A percentile compares a stretch with the other conserved stretches of the same genome.
Evolutionary conservation across 2,888 invertebrate species (phyloP).

Genomic region (Agrotis clavis): DNA sequence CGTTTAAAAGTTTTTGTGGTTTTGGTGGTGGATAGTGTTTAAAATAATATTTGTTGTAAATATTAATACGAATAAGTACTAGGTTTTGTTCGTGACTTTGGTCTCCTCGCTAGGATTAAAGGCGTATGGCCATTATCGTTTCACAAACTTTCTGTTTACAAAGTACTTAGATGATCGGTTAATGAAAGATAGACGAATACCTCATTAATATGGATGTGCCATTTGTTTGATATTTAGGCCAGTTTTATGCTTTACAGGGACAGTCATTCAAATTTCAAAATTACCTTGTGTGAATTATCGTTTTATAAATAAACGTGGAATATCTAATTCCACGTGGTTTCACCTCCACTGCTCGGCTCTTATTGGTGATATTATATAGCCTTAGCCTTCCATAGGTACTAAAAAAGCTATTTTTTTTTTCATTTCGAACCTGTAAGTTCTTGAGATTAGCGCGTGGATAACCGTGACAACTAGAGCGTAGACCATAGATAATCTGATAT

Average conservation of each 20-base stretch:
- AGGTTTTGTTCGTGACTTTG: conserved; percentile 22
- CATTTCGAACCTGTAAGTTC: no score
- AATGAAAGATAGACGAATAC: not conserved
- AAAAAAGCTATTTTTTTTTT: no score
- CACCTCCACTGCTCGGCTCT: no score
- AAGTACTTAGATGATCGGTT: conserved; percentile 7
- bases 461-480: conserved; percentile 53
- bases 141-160: conserved; percentile 10
- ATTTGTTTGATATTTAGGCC: not conserved
- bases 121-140: not conserved
- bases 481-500: conserved; percentile 52
- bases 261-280: not conserved
- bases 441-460: no score
- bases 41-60: not conserved
- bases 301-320: no score
- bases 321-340: no score
- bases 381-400: no score
- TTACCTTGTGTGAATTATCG: not conserved
- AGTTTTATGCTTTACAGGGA: no score
- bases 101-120: not conserved
- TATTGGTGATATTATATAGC: no score
- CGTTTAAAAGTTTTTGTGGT: no score
- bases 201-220: not conserved
- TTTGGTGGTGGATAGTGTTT: not conserved
- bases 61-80: not conserved